A percentile compares a stretch with the other conserved stretches of the same genome.
phyloP scores from a whole-genome alignment of 2,113 vertebrate species.

The Myrmophylax atrothorax region DNA sequence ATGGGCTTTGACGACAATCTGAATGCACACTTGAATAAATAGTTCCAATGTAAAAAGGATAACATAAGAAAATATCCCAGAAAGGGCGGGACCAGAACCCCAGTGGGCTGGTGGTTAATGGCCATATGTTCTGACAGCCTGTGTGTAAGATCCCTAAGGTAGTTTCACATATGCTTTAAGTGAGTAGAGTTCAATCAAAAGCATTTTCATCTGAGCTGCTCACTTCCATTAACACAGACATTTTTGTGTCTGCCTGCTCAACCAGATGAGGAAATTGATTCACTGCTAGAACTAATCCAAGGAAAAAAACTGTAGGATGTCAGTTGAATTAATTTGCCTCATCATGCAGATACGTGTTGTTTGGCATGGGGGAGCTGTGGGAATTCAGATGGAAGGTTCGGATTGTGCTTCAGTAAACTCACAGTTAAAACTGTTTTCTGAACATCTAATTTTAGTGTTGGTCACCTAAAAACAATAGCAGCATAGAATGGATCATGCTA shows the following conservation, averaged over 20 bases:
- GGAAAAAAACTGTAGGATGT: neutral
- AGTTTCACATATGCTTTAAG: neutral
- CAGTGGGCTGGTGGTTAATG: neutral
- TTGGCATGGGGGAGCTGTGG: neutral
- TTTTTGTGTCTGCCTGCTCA: constrained; percentile 28
- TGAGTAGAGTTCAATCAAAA: neutral
- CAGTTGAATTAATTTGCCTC: neutral
- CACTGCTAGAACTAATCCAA: neutral
- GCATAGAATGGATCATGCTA: neutral
- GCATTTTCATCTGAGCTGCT: neutral
- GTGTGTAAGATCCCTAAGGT: neutral
- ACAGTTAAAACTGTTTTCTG: neutral
- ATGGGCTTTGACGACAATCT: neutral
- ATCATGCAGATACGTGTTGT: neutral
- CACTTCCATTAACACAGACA: neutral
- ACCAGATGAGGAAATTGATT: neutral
- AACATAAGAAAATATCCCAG: neutral
- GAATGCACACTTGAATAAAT: neutral
- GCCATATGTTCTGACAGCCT: neutral
- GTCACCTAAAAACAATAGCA: neutral
- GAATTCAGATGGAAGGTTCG: neutral
- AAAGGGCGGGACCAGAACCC: neutral
- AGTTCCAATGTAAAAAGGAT: neutral
- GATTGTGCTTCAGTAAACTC: neutral
- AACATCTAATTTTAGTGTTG: neutral